Evolutionary conservation across 2,113 vertebrate genomes (phyloP).

Genomic region (Lepidothrix coronata): DNA sequence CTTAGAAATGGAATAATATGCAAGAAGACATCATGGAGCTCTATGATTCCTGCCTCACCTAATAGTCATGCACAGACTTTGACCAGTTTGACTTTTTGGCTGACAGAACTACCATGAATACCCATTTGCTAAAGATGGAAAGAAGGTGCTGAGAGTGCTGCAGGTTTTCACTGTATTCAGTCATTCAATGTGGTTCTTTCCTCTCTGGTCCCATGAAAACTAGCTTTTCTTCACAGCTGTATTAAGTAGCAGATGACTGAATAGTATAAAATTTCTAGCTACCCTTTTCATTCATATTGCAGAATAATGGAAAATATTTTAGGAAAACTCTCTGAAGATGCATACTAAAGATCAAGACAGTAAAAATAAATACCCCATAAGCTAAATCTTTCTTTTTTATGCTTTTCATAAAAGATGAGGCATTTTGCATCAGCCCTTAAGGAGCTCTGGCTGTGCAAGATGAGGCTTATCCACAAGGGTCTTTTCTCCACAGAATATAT

Average conservation of each 20-base stretch:
- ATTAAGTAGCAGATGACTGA: not conserved
- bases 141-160: not conserved
- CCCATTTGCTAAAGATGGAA: not conserved
- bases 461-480: not conserved
- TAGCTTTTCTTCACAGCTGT: not conserved
- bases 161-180: not conserved
- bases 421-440: not conserved
- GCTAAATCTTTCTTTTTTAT: not conserved
- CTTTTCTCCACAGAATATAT: not conserved
- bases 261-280: not conserved
- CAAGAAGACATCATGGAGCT: not conserved
- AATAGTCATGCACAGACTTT: not conserved
- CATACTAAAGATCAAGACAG: not conserved
- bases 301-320: not conserved
- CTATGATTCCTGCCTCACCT: not conserved
- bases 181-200: not conserved
- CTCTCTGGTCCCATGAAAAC: not conserved
- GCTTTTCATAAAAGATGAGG: not conserved
- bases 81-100: not conserved
- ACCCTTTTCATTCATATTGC: not conserved
- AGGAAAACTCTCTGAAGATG: not conserved
- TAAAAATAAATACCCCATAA: not conserved
- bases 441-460: not conserved
- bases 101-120: fast-evolving
- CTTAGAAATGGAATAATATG: not conserved